Base-by-base conservation (phyloP, 2,888 invertebrate genomes). In the Eilema depressum region DNA sequence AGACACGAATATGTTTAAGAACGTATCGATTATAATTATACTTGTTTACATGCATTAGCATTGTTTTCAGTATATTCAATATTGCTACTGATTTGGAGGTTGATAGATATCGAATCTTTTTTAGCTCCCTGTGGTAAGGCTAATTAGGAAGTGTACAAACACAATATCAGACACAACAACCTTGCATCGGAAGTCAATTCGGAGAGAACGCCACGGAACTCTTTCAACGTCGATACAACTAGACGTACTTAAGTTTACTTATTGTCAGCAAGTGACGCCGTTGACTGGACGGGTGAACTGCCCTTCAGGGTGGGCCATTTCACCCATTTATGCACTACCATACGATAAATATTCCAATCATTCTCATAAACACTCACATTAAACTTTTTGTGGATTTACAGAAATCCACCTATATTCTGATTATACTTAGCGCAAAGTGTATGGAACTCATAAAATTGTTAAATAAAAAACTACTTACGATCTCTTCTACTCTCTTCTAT, bases 401-500 rank as follows among this genome's bases (percentile, higher is more conserved):
- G n/a, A n/a, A n/a, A n/a, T n/a, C n/a, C n/a, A n/a, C n/a, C n/a
- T n/a, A n/a, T n/a, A n/a, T n/a, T n/a, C n/a, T n/a, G n/a, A n/a
- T n/a, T n/a, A n/a, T n/a, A 53, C 1, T 53, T 20, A 53, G 53
- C 7, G 20, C 3, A 56, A 56, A n/a, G n/a, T 41, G 7, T 26
- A 4, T 59, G 14, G 0, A 59, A 59, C 12, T 33, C 7, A n/a
- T 10, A 14, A 14, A 37, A 30, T 61, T 61, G 28, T 14, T 5
- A 25, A 37, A 14, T 33, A 63, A 53, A 12, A n/a, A 63, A 28
- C 60, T 86, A 97, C 98, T 98, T 96, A 98, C 98, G 97, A 85
- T 96, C 96, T 80, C 97, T 98, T 91, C 97, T 96, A 90, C 98
- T 98, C 92, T 98, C 98, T 91, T 98, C 98, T 80, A 98, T 98